phyloP scores from a whole-genome alignment of 2,113 vertebrate species.

The Aspidoscelis tigris region DNA sequence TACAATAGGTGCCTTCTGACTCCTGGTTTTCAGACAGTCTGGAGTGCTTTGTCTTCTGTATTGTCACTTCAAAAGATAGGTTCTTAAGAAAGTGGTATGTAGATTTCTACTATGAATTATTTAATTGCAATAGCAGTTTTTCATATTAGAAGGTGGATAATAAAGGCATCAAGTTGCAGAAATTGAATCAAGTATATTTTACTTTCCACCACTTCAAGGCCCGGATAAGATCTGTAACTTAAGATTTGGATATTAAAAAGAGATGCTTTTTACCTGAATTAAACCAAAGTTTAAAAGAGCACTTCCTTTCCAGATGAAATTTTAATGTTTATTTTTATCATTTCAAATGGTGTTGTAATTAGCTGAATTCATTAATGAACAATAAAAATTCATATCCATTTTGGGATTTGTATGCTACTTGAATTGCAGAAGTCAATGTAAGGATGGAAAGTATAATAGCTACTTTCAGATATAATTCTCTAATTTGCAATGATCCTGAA shows the following conservation, averaged over 20 bases:
- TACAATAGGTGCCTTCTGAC: background rate
- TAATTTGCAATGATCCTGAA: slow-evolving; percentile 20
- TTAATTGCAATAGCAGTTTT: background rate
- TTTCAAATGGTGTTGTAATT: slow-evolving; percentile 39
- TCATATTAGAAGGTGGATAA: slow-evolving; percentile 21
- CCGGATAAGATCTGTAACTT: slow-evolving; percentile 29
- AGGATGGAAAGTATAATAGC: background rate
- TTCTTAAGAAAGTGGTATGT: background rate
- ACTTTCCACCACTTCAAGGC: slow-evolving; percentile 13
- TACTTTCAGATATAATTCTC: slow-evolving; percentile 23
- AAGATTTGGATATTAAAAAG: slow-evolving; percentile 17
- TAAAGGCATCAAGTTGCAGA: background rate
- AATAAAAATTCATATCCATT: slow-evolving; percentile 27
- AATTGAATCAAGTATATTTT: slow-evolving; percentile 2
- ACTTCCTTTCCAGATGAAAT: slow-evolving; percentile 23
- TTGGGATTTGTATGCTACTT: background rate
- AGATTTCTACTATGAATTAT: background rate
- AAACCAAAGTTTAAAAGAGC: slow-evolving; percentile 19
- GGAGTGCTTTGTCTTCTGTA: background rate
- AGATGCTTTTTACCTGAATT: background rate
- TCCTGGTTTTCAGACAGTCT: background rate
- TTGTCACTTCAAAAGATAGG: background rate
- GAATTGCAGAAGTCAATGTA: background rate
- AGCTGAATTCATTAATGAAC: slow-evolving; percentile 48
- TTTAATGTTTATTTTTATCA: slow-evolving; percentile 35